These are phyloP conservation scores for Pandemis heparana DNA, from an alignment of 2,888 invertebrate genomes.

Conservation along the genomic window DNA sequence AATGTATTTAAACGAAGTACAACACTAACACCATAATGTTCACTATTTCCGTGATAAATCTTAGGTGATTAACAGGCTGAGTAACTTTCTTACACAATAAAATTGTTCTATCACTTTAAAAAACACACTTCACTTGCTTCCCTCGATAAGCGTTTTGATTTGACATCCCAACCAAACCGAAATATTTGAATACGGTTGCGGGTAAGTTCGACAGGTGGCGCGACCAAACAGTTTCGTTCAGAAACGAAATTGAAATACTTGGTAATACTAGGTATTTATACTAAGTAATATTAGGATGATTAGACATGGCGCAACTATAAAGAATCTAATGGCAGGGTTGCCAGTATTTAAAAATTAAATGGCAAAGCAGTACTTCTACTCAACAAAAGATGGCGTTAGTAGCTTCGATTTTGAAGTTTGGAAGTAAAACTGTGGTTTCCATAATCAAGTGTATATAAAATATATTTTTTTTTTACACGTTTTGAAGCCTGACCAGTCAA, in stretches of 20 bases:
- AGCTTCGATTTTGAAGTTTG: not conserved
- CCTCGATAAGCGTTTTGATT: conserved; percentile 67
- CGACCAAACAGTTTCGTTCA: conserved; percentile 43
- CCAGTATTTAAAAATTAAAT: not conserved
- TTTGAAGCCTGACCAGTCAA: too few species aligned
- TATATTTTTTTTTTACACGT: too few species aligned
- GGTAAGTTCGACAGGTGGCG: conserved; percentile 58
- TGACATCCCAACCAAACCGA: conserved; percentile 71
- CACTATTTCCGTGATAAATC: conserved; percentile 20
- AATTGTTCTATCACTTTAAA: conserved; percentile 1
- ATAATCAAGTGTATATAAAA: too few species aligned
- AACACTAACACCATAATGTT: conserved; percentile 53
- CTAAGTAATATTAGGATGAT: not conserved
- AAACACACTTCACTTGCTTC: conserved; percentile 36
- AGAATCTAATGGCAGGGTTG: not conserved
- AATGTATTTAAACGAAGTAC: conserved; percentile 50
- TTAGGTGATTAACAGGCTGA: not conserved
- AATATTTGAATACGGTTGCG: conserved; percentile 72
- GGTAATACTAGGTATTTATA: conserved; percentile 12
- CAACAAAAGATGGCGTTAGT: conserved; percentile 4
- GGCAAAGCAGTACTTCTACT: not conserved
- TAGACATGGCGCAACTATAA: not conserved
- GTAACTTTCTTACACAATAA: conserved; percentile 6
- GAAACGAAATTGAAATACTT: conserved; percentile 40
- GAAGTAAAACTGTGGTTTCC: too few species aligned